Evolutionary conservation across 2,888 invertebrate genomes (phyloP).

Genomic region (Hymenopus coronatus): DNA sequence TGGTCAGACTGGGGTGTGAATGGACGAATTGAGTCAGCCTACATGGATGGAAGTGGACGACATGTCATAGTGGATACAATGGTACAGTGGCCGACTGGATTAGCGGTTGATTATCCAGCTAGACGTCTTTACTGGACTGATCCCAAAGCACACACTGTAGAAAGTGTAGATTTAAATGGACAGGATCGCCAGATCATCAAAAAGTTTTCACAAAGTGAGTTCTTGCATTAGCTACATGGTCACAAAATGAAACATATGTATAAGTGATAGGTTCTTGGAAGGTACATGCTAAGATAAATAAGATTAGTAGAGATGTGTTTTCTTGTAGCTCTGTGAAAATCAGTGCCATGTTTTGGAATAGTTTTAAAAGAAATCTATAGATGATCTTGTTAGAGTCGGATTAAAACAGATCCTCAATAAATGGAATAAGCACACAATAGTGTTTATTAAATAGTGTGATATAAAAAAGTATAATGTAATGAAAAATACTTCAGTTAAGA

Average conservation of each 20-base stretch:
- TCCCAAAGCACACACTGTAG: constrained; percentile 70
- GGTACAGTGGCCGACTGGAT: constrained; percentile 70
- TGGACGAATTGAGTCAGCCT: constrained; percentile 61
- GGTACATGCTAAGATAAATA: too few relatives aligned
- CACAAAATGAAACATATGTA: not conserved
- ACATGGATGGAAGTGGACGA: constrained; percentile 62
- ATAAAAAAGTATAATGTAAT: too few relatives aligned
- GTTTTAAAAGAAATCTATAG: too few relatives aligned
- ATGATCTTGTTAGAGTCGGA: too few relatives aligned
- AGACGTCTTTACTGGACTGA: constrained; percentile 82
- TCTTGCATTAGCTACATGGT: not conserved
- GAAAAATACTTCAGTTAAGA: too few relatives aligned
- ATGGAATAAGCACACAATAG: too few relatives aligned
- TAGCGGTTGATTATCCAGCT: constrained; percentile 72
- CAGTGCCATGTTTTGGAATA: too few relatives aligned
- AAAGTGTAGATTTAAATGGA: constrained; percentile 67
- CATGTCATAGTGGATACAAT: constrained; percentile 58
- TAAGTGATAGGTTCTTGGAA: too few relatives aligned
- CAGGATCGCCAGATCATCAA: constrained; percentile 60
- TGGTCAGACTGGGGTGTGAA: constrained; percentile 72
- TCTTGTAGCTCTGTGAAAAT: too few relatives aligned
- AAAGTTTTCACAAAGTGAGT: constrained; percentile 53
- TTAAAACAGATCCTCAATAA: too few relatives aligned
- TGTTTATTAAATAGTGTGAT: too few relatives aligned
- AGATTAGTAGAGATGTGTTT: too few relatives aligned